Conservation (phyloP, 2,797 vertebrate species). For the Eidolon dupreanum region DNA sequence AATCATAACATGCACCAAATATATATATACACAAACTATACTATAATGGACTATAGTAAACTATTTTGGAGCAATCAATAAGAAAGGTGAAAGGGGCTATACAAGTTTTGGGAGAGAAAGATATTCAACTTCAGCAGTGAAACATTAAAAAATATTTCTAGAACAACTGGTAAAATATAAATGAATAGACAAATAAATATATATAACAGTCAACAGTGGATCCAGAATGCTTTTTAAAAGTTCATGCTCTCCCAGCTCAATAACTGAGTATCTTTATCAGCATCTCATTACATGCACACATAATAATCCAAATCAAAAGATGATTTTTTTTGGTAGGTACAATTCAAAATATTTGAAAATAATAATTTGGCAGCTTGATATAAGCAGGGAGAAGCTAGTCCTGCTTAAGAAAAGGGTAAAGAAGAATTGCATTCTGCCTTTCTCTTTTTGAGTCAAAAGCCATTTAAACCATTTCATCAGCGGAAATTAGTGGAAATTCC, state of each 20-base stretch:
- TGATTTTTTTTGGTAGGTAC: background rate
- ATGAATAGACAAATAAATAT: background rate
- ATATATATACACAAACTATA: background rate
- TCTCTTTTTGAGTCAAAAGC: background rate
- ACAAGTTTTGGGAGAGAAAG: background rate
- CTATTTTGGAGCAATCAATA: constrained; percentile 2
- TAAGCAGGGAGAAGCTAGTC: background rate
- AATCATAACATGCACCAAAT: background rate
- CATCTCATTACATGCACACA: background rate
- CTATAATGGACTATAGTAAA: background rate
- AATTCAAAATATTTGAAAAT: constrained; percentile 28
- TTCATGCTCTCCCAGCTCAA: background rate
- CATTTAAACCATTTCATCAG: background rate
- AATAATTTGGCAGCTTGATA: background rate
- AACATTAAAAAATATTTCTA: constrained; percentile 34
- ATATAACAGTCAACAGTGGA: background rate
- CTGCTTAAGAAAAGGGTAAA: background rate
- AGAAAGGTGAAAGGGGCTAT: constrained; percentile 29
- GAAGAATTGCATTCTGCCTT: background rate
- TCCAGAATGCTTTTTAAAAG: constrained; percentile 7
- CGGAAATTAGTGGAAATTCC: background rate
- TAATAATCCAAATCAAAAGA: background rate
- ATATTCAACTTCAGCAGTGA: background rate
- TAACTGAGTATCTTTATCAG: background rate
- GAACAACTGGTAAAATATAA: background rate